These are phyloP conservation scores for Lathamus discolor DNA, from an alignment of 2,113 vertebrate species.

Conservation along the genomic window DNA sequence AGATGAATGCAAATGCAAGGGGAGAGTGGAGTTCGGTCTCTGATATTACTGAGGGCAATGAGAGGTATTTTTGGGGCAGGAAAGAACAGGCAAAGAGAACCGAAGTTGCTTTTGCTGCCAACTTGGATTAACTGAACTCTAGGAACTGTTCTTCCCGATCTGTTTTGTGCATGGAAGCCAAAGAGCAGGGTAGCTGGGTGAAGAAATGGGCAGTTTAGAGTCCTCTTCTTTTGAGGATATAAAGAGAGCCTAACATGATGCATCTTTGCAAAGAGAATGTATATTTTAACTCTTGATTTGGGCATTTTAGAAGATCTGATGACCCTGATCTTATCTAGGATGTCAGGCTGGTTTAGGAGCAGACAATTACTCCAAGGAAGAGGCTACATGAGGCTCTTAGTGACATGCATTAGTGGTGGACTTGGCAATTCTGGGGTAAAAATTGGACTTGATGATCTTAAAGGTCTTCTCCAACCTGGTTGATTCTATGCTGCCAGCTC, in stretches of 20 bases:
- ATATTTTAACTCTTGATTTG: background rate
- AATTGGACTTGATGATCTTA: background rate
- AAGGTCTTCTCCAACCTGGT: background rate
- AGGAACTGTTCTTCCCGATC: background rate
- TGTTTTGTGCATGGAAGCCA: background rate
- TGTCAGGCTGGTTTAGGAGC: background rate
- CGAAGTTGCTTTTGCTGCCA: constrained; percentile 4
- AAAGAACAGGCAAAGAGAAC: background rate
- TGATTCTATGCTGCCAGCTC: background rate
- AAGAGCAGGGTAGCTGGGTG: background rate
- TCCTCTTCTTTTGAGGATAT: background rate
- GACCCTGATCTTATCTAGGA: background rate
- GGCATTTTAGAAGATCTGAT: background rate
- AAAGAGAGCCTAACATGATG: background rate
- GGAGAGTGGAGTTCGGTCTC: background rate
- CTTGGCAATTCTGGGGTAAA: background rate
- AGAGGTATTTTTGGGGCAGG: background rate
- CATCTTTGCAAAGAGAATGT: accelerated
- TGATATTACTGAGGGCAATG: constrained; percentile 1
- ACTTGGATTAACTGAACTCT: background rate
- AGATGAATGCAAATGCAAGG: constrained; percentile 13
- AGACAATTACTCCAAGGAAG: background rate
- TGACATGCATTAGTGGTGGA: background rate
- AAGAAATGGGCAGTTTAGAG: background rate
- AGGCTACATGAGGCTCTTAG: background rate